Evolutionary conservation across 2,113 vertebrate species (phyloP), one percentile per base, ranked within the genome.

Genomic region (Pelecanus crispus): DNA sequence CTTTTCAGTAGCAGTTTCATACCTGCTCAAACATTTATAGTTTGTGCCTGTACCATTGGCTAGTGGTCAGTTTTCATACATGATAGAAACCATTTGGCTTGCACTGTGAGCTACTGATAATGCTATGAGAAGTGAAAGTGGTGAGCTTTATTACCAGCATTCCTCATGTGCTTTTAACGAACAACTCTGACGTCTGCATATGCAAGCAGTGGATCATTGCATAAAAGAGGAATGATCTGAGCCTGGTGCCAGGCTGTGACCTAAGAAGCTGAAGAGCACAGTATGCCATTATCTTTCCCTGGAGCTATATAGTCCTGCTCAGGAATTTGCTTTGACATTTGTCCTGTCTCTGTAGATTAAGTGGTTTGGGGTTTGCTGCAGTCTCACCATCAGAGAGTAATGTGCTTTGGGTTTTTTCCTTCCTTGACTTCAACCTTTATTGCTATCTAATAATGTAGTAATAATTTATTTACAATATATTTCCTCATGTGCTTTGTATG

Each of bases 321-420:
- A 89, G 58, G 75, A 95, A 77, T 94, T 91, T 87, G 73, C 49
- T 79, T 85, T 94, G 91, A 90, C 87, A 82, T 95, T 97, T 96
- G 71, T 95, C 59, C 88, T 94, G 90, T 95, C 87, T 88, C 66
- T 81, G 36, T 83, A 97, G 88, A 96, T 94, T 93, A 97, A 81
- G 66, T 24, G 34, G 71, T 95, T 91, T 91, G 29, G 83, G 67
- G 21, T 86, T 94, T 85, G 73, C 66, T 89, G 47, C 90, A 94
- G 15, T 88, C n/a, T 79, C 50, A 71, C 88, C 52, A 68, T 82
- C n/a, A 79, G 38, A 92, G 49, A 88, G 13, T 91, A 94, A 88
- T 38, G 29, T 63, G 31, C 53, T 94, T 78, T 92, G 81, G 9
- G 2, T 22, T 63, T 65, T 86, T 77, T 81, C 19, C 6, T 71